Evolutionary conservation across 37 sponge, comb jelly and placozoan species (phyloP).

Genomic region (Diacarnus erythraeanus): DNA sequence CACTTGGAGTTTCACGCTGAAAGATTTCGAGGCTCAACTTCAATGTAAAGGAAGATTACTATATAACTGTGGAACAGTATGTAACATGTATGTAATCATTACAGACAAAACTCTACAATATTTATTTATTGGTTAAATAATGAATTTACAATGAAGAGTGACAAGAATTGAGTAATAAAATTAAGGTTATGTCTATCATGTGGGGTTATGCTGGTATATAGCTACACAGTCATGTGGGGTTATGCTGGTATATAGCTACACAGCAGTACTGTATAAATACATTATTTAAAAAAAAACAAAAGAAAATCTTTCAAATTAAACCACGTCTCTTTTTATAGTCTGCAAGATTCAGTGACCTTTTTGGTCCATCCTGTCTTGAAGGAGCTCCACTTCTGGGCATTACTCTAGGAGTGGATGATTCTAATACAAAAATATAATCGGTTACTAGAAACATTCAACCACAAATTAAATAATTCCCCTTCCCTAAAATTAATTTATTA

Average conservation of each 20-base stretch:
- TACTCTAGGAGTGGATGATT: slow-evolving; percentile 28
- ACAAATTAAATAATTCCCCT: not conserved
- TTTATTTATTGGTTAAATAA: slow-evolving; percentile 5
- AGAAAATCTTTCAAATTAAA: slow-evolving; percentile 58
- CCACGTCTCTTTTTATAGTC: slow-evolving; percentile 99
- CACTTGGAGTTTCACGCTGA: slow-evolving; percentile 22
- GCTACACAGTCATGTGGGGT: no score
- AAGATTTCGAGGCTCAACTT: not conserved
- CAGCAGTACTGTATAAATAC: no score
- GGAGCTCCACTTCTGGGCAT: slow-evolving; percentile 25
- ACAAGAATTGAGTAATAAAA: not conserved
- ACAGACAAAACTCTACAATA: not conserved
- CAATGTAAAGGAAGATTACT: not conserved
- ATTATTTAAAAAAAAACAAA: not conserved
- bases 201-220: no score
- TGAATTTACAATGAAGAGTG: not conserved
- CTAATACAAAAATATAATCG: no score
- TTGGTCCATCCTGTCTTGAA: slow-evolving; percentile 55
- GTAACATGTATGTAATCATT: not conserved
- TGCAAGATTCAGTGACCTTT: slow-evolving; percentile 87
- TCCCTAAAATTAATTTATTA: not conserved
- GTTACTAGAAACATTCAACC: no score
- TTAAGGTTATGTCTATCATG: no score
- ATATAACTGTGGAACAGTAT: not conserved
- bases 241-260: no score